Evolutionary conservation across 2,113 vertebrate species (phyloP).

Genomic region (Grallaria varia): DNA sequence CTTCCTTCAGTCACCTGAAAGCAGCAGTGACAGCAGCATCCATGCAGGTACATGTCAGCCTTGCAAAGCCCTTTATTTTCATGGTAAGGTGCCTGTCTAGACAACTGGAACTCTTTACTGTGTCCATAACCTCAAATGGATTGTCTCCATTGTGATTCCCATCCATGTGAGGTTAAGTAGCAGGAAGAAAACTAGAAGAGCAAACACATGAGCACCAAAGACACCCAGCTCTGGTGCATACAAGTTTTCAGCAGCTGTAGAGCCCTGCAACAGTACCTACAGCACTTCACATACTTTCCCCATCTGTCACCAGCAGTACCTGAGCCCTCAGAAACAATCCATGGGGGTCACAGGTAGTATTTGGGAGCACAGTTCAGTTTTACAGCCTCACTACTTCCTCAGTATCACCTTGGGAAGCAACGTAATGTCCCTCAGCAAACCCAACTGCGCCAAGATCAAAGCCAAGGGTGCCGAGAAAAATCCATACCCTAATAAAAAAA

Average conservation of each 20-base stretch:
- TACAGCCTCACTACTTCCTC: slow-evolving; percentile 46
- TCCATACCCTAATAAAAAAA: slow-evolving; percentile 27
- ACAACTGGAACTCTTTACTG: neutral
- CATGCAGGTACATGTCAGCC: neutral
- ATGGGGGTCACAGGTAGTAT: neutral
- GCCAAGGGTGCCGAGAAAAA: slow-evolving; percentile 27
- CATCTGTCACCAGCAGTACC: neutral
- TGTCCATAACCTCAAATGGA: neutral
- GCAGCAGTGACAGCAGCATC: neutral
- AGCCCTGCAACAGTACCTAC: neutral
- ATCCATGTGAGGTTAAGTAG: neutral
- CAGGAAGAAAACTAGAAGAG: neutral
- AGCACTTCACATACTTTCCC: neutral
- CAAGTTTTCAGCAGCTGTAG: neutral
- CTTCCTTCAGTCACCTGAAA: neutral
- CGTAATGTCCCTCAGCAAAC: neutral
- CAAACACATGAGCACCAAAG: neutral
- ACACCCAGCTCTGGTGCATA: neutral
- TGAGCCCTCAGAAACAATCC: neutral
- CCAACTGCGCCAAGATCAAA: slow-evolving; percentile 52
- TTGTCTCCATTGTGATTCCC: neutral
- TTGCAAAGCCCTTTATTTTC: neutral
- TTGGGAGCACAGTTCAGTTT: slow-evolving; percentile 36
- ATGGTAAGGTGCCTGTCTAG: neutral
- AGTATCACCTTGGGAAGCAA: slow-evolving; percentile 46